Conservation (phyloP, 2,797 vertebrate species). For the Distichodus sexfasciatus region DNA sequence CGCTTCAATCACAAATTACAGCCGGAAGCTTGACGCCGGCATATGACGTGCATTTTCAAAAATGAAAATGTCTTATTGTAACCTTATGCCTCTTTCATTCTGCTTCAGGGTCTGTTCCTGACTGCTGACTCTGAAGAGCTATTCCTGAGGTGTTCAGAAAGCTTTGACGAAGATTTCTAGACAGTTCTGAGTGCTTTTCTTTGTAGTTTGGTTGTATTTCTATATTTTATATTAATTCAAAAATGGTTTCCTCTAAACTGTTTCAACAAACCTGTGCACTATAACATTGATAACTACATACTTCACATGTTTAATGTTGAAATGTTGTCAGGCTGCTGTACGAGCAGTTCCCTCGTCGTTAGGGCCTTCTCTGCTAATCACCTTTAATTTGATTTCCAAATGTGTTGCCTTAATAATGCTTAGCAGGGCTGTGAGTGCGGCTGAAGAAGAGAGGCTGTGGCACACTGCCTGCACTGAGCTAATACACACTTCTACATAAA, state of each 20-base stretch:
- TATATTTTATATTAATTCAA: too few relatives aligned
- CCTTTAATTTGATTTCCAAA: constrained; percentile 14
- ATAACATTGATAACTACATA: too few relatives aligned
- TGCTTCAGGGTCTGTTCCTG: constrained; percentile 38
- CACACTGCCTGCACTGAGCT: not conserved
- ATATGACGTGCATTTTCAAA: too few relatives aligned
- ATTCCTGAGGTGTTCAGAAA: constrained; percentile 55
- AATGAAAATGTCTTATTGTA: too few relatives aligned
- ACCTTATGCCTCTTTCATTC: not conserved
- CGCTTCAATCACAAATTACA: too few relatives aligned
- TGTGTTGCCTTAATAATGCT: constrained; percentile 10
- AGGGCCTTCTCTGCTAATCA: not conserved
- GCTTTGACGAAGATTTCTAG: constrained; percentile 54
- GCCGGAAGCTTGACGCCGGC: too few relatives aligned
- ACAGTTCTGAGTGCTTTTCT: not conserved
- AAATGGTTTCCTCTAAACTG: not conserved
- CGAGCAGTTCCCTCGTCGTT: not conserved
- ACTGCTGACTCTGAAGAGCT: constrained; percentile 43
- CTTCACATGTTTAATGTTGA: not conserved
- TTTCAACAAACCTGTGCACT: not conserved
- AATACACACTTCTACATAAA: not conserved
- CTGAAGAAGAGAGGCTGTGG: not conserved
- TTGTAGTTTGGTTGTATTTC: not conserved
- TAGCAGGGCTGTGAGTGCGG: constrained; percentile 15
- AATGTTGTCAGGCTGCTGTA: not conserved